Evolutionary conservation across 2,888 invertebrate species (phyloP), one percentile per base, ranked within the genome.

Genomic region (Idaea aversata): DNA sequence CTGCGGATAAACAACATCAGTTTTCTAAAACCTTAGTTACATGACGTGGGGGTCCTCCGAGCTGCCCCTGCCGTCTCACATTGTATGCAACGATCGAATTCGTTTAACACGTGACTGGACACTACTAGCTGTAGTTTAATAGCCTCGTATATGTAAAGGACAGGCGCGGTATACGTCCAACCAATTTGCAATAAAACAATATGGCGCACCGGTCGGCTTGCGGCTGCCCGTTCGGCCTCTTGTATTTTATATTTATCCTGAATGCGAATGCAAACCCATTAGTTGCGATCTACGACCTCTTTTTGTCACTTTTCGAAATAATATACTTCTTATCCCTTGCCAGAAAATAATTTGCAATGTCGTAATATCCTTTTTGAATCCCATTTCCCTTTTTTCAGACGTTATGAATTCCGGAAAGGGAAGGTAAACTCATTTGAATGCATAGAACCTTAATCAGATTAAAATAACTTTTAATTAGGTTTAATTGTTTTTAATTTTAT

Each of bases 161-260:
- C 92, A 91, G 88, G 84, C 88, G 87, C 87, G 88, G 88, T 85
- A 83, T 86, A 85, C 88, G 88, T 87, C 89, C 88, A 90, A 89
- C 91, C 92, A 93, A 93, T 93, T 93, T 93, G 92, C 92, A 92
- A 92, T 93, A 93, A 93, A 92, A 93, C 91, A 93, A 92, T 92
- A 92, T 87, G 86, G 89, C 86, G 79, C 79, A 73, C 79, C 79
- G 79, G 80, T 79, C 79, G 78, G 80, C 81, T 82, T 85, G 84
- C 76, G 84, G 82, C 82, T 77, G 80, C 72, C 70, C 75, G 75
- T 78, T 76, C 76, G 78, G 77, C 77, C 82, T 78, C 82, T 81
- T 82, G 77, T 79, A 74, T 79, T 80, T 77, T 81, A 81, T 84
- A 84, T 84, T 85, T 85, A 83, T 82, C 79, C 78, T 73, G 73